These are phyloP conservation scores for Pangasius mekongensis DNA, from an alignment of 2,797 vertebrate species.

Conservation along the genomic window DNA sequence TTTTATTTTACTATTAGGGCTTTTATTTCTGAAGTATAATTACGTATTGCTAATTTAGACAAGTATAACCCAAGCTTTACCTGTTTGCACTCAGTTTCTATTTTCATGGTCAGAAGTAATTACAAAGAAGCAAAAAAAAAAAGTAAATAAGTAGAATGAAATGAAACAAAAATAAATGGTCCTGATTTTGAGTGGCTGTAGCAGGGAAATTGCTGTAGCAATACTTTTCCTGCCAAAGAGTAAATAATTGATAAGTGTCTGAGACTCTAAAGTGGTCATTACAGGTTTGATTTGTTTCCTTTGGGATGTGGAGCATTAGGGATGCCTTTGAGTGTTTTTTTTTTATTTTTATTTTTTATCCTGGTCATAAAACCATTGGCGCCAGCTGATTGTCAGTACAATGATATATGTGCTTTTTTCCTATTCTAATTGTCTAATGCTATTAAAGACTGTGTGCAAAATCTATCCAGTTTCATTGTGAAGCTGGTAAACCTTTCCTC, in stretches of 20 bases:
- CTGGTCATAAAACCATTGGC: conserved; percentile 1
- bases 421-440: neutral
- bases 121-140: neutral
- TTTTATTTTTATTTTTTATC: neutral
- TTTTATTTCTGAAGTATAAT: neutral
- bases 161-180: neutral
- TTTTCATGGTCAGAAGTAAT: neutral
- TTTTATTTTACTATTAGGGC: neutral
- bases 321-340: neutral
- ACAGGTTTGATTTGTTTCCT: conserved; percentile 23
- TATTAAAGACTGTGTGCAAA: conserved; percentile 15
- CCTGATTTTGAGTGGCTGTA: neutral
- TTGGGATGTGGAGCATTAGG: neutral
- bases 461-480: conserved; percentile 1
- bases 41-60: neutral
- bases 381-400: conserved; percentile 8
- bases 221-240: neutral
- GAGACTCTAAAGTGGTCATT: neutral
- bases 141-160: neutral
- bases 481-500: neutral
- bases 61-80: neutral
- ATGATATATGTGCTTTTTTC: neutral
- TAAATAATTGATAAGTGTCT: conserved; percentile 10
- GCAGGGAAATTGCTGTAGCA: neutral
- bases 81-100: neutral